A percentile compares a stretch with the other conserved stretches of the same genome.
Conservation (phyloP, 2,113 vertebrate species). For the Colinus virginianus region DNA sequence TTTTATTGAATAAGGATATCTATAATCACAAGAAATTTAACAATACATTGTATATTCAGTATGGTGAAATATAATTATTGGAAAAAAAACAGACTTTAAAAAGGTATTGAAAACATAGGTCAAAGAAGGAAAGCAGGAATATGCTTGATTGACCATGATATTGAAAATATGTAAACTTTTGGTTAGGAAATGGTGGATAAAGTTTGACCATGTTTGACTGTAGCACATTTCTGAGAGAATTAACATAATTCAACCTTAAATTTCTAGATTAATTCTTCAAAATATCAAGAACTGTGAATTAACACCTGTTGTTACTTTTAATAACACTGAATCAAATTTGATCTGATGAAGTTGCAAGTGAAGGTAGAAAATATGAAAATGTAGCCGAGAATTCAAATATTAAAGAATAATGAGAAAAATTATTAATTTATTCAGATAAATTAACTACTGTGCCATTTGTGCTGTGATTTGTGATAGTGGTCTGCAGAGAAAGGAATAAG, state of each 20-base stretch:
- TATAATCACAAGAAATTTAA: background rate
- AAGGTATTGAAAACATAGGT: background rate
- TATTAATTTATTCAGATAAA: background rate
- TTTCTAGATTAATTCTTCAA: background rate
- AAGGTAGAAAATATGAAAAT: slow-evolving; percentile 2
- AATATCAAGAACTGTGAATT: background rate
- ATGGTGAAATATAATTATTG: background rate
- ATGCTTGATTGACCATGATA: background rate
- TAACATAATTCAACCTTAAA: background rate
- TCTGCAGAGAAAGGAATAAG: background rate
- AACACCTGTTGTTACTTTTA: background rate
- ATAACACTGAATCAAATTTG: background rate
- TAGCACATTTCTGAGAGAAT: background rate
- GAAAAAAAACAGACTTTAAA: background rate
- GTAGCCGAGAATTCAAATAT: background rate
- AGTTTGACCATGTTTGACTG: background rate
- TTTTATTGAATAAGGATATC: background rate
- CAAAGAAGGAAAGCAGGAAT: background rate
- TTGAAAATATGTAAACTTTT: background rate
- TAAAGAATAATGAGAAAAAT: slow-evolving; percentile 33
- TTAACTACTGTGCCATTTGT: background rate
- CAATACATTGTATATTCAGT: background rate
- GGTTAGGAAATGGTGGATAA: background rate
- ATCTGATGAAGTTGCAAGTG: slow-evolving; percentile 14
- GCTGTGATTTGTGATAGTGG: background rate